Conservation (phyloP, 1,140 invertebrate species). For the Brachionus rubens region DNA sequence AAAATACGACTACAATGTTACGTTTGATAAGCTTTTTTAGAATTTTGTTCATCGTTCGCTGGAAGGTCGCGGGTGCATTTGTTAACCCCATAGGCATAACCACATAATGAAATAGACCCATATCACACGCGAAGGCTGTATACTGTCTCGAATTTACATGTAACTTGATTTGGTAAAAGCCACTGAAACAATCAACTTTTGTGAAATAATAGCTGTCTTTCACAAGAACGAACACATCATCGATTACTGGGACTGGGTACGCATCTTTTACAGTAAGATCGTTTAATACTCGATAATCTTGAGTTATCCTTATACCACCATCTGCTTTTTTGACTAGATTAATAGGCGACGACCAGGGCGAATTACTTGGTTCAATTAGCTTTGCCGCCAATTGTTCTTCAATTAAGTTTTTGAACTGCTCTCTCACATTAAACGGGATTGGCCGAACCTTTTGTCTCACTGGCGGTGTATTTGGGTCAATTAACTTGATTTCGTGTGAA, state of each 20-base stretch:
- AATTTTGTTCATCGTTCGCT: conserved; percentile 51
- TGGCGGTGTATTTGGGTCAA: too few species aligned
- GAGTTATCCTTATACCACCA: neutral
- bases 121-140: neutral
- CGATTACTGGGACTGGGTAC: neutral
- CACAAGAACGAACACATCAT: neutral
- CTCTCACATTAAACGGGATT: too few species aligned
- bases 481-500: too few species aligned
- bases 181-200: neutral
- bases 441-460: too few species aligned
- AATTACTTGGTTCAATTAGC: conserved; percentile 47
- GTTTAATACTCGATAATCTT: conserved; percentile 4
- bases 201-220: neutral
- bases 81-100: conserved; percentile 59
- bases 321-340: neutral
- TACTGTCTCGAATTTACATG: neutral
- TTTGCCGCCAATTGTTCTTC: conserved; percentile 5
- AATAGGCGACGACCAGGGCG: neutral
- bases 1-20: neutral
- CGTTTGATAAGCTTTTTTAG: neutral
- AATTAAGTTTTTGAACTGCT: neutral
- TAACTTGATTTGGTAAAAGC: neutral
- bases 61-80: conserved; percentile 56
- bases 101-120: conserved; percentile 49
- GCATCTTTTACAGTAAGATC: neutral